Evolutionary conservation across 2,888 invertebrate species (phyloP), one percentile per base, ranked within the genome.

Genomic region (Tigriopus californicus): DNA sequence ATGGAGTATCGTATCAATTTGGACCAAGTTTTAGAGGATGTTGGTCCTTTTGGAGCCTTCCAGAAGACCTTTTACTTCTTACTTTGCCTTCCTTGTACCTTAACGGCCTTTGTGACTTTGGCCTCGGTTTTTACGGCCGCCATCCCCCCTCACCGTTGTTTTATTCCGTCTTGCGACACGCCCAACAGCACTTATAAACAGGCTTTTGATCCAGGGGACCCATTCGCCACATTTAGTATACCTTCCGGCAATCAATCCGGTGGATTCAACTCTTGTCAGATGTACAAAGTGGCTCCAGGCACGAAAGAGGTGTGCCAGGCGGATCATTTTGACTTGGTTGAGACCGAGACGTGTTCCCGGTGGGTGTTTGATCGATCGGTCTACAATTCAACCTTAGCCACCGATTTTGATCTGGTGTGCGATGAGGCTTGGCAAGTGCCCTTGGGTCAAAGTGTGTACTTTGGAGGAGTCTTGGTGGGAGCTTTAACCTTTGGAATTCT

Each of bases 101-200:
- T 79, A 67, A 76, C 73, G 13, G 78, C 78, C 1, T 77, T 77
- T 6, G 78, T 78, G 66, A 79, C 78, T 69, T 67, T 79, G 20
- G 77, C 76, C 33, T 78, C 79, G 64, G 78, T 79, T 8, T 79
- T 79, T 67, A 77, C 78, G 1, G 77, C 79, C 10, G 79, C 78
- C 51, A 70, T 74, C 47, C 78, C 79, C 11, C 69, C 75, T 58
- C 79, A 79, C 62, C 76, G 77, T 66, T 78, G 78, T 65, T 70
- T 68, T 46, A 70, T 79, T 59, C 76, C 76, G 2, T 74, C 73
- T 64, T 79, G 79, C 67, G 79, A 79, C 65, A 67, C 71, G 61
- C 62, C 33, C 33, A 33, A 33, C 33, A 33, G 33, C 33, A 33
- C 33, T 5, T 33, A 5, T 33, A 33, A 33, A 5, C 8, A 8